phyloP scores from a whole-genome alignment of 1,140 invertebrate species.

The Tetramorium alpestre region DNA sequence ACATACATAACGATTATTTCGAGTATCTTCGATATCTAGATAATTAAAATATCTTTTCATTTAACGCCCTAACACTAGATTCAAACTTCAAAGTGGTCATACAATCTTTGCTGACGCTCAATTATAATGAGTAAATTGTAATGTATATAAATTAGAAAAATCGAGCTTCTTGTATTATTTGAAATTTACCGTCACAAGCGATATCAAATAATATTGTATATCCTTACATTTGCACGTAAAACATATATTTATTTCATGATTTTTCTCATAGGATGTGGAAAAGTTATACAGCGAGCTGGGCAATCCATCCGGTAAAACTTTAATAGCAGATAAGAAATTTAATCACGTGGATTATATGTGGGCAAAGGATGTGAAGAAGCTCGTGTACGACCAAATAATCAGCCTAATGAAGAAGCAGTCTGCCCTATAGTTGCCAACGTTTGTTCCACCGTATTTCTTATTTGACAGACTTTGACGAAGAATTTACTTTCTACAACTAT shows the following conservation, averaged over 20 bases:
- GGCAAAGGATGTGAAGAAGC: constrained; percentile 87
- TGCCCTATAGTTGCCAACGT: not conserved
- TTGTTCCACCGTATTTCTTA: not conserved
- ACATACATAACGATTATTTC: not conserved
- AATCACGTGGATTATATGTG: constrained; percentile 90
- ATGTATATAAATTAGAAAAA: not conserved
- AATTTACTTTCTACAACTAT: not conserved
- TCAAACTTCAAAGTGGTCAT: not conserved
- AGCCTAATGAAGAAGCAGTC: not conserved
- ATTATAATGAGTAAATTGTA: not conserved
- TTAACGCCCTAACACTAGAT: not conserved
- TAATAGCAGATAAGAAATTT: constrained; percentile 86
- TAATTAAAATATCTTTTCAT: not conserved
- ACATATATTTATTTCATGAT: not conserved
- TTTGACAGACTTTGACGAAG: not conserved
- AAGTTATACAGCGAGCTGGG: constrained; percentile 83
- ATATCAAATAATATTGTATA: not conserved
- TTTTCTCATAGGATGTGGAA: constrained; percentile 78
- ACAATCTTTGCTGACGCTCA: not conserved
- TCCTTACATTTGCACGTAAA: not conserved
- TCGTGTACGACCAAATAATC: constrained; percentile 86
- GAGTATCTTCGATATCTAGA: not conserved
- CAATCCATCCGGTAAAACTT: constrained; percentile 85
- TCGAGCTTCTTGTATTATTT: not conserved
- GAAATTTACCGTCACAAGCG: too few species aligned